Conservation (phyloP, 2,888 invertebrate species). For the Melinaea menophilus region DNA sequence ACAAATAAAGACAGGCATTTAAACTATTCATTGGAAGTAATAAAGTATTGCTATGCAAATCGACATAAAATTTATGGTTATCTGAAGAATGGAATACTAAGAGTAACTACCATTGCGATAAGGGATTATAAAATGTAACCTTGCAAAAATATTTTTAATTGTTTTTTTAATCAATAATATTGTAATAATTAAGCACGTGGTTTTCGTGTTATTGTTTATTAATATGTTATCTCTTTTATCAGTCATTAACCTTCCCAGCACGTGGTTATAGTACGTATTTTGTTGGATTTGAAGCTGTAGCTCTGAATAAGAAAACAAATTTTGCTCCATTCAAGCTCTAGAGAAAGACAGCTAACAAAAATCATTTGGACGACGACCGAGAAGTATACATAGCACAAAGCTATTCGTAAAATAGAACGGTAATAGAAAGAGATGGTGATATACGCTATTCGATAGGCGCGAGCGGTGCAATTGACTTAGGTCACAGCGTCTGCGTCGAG, state of each 20-base stretch:
- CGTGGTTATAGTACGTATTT: constrained; percentile 72
- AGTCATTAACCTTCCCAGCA: constrained; percentile 72
- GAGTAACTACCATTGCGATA: constrained; percentile 1
- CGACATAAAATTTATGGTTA: neutral
- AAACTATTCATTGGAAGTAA: too few species aligned
- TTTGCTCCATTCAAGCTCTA: constrained; percentile 75
- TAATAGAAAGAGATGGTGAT: constrained; percentile 60
- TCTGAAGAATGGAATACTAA: constrained; percentile 4
- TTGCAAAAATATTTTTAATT: neutral
- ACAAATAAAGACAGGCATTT: too few species aligned
- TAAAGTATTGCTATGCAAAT: neutral
- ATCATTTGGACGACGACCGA: constrained; percentile 75
- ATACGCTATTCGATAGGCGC: constrained; percentile 42
- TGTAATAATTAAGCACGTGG: constrained; percentile 18
- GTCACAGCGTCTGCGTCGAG: constrained; percentile 73
- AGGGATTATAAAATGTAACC: neutral
- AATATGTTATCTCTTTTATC: constrained; percentile 71
- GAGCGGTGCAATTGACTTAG: constrained; percentile 60
- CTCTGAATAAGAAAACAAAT: constrained; percentile 73
- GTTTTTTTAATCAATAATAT: neutral
- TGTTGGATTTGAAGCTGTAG: constrained; percentile 77
- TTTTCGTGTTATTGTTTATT: constrained; percentile 58
- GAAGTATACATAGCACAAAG: constrained; percentile 77
- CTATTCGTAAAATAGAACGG: constrained; percentile 77
- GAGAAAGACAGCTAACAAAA: constrained; percentile 77